Evolutionary conservation across 2,797 vertebrate genomes (phyloP).

Genomic region (Alcedo atthis): DNA sequence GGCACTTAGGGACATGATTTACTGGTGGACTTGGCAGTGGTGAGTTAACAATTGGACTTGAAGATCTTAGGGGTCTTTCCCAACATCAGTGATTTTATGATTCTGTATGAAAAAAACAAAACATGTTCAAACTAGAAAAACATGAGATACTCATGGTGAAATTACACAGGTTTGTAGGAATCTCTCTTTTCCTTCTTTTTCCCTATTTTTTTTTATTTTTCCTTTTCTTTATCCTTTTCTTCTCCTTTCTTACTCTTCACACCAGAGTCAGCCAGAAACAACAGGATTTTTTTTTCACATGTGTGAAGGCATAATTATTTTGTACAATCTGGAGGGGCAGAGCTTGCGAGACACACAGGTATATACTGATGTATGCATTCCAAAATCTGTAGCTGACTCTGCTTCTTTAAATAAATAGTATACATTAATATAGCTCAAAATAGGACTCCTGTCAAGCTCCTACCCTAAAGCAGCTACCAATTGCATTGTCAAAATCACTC

Average conservation of each 20-base stretch:
- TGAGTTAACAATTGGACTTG: accelerated
- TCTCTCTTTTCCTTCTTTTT: background rate
- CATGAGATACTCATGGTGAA: background rate
- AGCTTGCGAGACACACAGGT: background rate
- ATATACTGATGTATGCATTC: background rate
- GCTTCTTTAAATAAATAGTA: constrained; percentile 60
- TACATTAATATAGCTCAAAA: constrained; percentile 52
- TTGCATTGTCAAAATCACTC: constrained; percentile 57
- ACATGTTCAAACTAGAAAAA: background rate
- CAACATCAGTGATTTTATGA: background rate
- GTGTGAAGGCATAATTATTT: background rate
- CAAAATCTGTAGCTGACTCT: background rate
- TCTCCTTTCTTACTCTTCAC: background rate
- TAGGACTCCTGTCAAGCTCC: constrained; percentile 51
- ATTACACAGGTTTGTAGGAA: background rate
- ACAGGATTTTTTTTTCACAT: background rate
- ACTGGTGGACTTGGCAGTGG: background rate
- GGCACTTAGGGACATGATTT: background rate
- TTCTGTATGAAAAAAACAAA: background rate
- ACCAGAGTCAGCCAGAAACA: background rate
- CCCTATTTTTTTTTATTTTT: accelerated
- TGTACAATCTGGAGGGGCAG: background rate
- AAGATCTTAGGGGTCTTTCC: background rate
- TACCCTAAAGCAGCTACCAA: constrained; percentile 50
- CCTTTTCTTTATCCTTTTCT: accelerated